These are phyloP conservation scores for Drosophila equinoxialis DNA, from an alignment of 1,140 invertebrate genomes.

Conservation along the genomic window DNA sequence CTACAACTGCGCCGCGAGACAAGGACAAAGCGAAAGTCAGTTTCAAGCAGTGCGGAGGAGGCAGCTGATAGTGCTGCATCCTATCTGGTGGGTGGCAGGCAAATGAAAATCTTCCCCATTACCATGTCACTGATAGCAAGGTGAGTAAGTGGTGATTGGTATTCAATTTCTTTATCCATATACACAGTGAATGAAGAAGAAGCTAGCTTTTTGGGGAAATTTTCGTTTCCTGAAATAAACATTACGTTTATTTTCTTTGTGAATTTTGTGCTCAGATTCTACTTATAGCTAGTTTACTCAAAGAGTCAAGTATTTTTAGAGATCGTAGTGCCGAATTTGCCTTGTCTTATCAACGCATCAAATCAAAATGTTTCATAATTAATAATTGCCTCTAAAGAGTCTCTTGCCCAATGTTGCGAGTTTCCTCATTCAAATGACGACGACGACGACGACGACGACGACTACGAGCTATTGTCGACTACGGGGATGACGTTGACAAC, in stretches of 20 bases:
- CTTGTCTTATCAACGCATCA: conserved; percentile 61
- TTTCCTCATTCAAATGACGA: conserved; percentile 44
- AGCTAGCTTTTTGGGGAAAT: neutral
- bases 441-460: neutral
- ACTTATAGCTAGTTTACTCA: conserved; percentile 46
- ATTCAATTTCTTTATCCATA: no score
- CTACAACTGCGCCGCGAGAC: conserved; percentile 83
- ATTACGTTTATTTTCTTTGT: neutral
- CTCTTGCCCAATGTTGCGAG: conserved; percentile 16
- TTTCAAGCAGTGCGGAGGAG: conserved; percentile 49
- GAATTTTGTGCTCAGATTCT: conserved; percentile 18
- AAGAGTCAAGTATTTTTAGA: conserved; percentile 42
- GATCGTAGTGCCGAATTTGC: neutral
- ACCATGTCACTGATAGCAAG: conserved; percentile 92
- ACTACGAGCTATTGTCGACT: neutral
- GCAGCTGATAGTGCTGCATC: conserved; percentile 84
- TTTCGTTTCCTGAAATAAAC: neutral
- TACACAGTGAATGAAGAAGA: no score
- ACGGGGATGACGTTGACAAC: neutral
- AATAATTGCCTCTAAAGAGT: conserved; percentile 45
- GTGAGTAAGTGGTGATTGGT: conserved; percentile 79
- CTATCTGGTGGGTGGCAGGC: conserved; percentile 92
- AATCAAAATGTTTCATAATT: conserved; percentile 67
- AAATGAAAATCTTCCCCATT: conserved; percentile 91
- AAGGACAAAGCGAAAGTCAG: conserved; percentile 85